Conservation (phyloP, 2,888 invertebrate genomes). For the Eulithis testata region DNA sequence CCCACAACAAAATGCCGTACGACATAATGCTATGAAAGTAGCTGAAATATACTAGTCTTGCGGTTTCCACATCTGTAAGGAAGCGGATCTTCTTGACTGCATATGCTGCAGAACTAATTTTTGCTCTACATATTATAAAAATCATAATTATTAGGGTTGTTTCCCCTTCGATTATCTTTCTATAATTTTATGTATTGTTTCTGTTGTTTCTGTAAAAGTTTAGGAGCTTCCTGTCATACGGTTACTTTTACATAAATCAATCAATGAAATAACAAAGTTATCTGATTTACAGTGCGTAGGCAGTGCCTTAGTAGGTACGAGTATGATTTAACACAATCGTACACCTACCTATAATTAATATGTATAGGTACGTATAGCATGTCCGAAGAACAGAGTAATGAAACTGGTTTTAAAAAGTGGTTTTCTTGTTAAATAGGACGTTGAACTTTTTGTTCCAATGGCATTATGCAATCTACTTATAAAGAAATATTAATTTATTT, state of each 20-base stretch:
- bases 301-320: conserved; percentile 4
- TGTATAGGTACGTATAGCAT: conserved; percentile 19
- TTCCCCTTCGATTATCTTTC: too few species aligned
- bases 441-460: conserved; percentile 75
- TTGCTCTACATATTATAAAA: not conserved
- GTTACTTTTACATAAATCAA: conserved; percentile 18
- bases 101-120: too few species aligned
- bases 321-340: conserved; percentile 12
- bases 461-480: conserved; percentile 66
- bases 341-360: conserved; percentile 25
- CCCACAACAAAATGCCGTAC: too few species aligned
- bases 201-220: not conserved
- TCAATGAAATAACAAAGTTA: conserved; percentile 40
- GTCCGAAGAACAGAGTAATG: conserved; percentile 53
- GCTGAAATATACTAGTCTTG: too few species aligned
- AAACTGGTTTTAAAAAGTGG: conserved; percentile 77
- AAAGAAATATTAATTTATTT: conserved; percentile 66
- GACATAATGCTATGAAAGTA: too few species aligned
- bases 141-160: too few species aligned
- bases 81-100: too few species aligned
- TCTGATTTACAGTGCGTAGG: conserved; percentile 32
- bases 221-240: conserved; percentile 4
- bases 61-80: too few species aligned
- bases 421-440: conserved; percentile 75
- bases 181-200: too few species aligned